Base-by-base conservation (phyloP, 2,113 vertebrate species). In the Mohoua ochrocephala region DNA sequence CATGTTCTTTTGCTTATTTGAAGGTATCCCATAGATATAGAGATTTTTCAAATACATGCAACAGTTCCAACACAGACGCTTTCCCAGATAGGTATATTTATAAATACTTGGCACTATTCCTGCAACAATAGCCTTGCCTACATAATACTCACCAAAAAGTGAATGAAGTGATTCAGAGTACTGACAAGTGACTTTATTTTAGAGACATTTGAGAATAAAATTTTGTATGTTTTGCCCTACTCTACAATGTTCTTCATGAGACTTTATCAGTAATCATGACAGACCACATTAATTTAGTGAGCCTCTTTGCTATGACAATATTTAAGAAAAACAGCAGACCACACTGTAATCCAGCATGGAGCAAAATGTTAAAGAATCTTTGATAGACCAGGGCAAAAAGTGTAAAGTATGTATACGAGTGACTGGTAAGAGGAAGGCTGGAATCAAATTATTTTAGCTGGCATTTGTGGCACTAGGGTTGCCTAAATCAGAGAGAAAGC, bases 401-500 rank as follows among this genome's bases (percentile, higher is more conserved):
- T 11, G 21, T 42, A 14, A 89, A 94, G 37, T 57, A 41, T 54
- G 59, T 65, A 53, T 44, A 42, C 14, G 44, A 73, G 35, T 64
- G 60, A 71, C 16, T 80, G 45, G 35, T 39, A 90, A 73, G 42
- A 79, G 19, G n/a, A 96, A 91, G 49, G 41, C 30, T 89, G 71
- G 35, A 91, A 85, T 91, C 9, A 69, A 87, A 83, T 76, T 75
- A 76, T 91, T 94, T 96, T 49, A 82, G 57, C 44, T 89, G 89
- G 53, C 70, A 59, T 67, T 91, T 90, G 54, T 44, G n/a, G 41
- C 41, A 79, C 31, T 83, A 77, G 71, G 27, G 44, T 31, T 93
- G 63, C 67, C 59, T 93, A 70, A 94, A 88, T 56, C 90, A 71
- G 42, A 87, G 28, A 82, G 59, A 86, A 78, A 69, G 64, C 54